These are phyloP conservation scores for Psephotus haematonotus DNA, from an alignment of 2,113 vertebrate species.

Conservation along the genomic window DNA sequence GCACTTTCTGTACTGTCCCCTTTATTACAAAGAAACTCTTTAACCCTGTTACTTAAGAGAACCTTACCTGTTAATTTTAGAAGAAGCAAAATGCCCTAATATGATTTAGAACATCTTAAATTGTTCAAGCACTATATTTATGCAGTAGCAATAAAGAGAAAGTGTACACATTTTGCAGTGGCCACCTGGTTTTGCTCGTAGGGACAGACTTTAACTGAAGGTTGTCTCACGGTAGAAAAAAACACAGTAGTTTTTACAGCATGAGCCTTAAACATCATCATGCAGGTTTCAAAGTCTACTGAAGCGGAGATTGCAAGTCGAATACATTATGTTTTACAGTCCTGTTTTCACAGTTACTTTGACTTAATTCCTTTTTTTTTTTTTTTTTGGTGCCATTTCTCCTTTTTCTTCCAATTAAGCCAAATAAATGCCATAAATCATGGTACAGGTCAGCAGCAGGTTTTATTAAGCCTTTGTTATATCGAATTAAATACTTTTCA, in stretches of 20 bases:
- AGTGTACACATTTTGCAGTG: background rate
- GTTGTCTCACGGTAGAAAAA: background rate
- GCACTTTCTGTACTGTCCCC: background rate
- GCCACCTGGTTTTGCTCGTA: background rate
- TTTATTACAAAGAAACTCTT: background rate
- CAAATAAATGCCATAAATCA: background rate
- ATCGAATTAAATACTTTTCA: background rate
- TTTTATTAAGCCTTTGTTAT: background rate
- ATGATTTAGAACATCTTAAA: background rate
- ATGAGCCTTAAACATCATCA: background rate
- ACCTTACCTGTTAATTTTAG: background rate
- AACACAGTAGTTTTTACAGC: background rate
- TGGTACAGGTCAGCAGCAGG: background rate
- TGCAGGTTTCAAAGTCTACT: background rate
- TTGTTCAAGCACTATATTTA: background rate
- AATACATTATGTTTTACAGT: background rate
- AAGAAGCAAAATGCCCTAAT: background rate
- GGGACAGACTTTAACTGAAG: background rate
- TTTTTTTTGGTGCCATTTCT: background rate
- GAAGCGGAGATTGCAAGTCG: background rate
- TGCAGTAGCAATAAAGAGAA: background rate
- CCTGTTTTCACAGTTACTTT: background rate
- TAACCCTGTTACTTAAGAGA: background rate
- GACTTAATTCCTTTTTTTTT: background rate
- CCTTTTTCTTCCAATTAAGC: background rate